These are phyloP conservation scores for Mormyrus lacerda DNA, from an alignment of 2,113 vertebrate genomes.

Conservation along the genomic window DNA sequence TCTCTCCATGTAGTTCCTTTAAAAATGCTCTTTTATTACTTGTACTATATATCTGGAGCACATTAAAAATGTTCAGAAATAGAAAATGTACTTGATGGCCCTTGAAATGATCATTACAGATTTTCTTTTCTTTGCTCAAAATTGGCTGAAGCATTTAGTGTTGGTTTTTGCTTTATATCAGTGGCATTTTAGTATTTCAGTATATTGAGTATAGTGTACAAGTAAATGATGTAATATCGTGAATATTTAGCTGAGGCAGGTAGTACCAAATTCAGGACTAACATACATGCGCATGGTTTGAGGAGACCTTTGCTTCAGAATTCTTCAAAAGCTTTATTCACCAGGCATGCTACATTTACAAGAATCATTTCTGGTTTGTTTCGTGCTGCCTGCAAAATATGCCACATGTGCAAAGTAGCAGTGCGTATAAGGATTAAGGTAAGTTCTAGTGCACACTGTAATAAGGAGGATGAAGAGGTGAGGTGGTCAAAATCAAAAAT, in stretches of 20 bases:
- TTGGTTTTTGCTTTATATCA: not conserved
- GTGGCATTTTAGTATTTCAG: not conserved
- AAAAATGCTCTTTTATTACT: not conserved
- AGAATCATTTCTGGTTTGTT: not conserved
- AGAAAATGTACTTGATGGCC: not conserved
- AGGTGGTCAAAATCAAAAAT: not conserved
- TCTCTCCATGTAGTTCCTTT: not conserved
- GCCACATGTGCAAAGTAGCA: not conserved
- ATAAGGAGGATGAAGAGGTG: not conserved
- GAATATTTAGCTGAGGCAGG: not conserved
- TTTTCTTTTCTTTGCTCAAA: not conserved
- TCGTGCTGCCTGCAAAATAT: not conserved
- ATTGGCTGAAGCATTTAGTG: not conserved
- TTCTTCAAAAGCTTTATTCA: not conserved
- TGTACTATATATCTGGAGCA: not conserved
- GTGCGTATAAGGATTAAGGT: not conserved
- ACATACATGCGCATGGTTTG: not conserved
- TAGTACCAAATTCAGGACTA: not conserved
- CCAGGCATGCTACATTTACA: not conserved
- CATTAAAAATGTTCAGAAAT: not conserved
- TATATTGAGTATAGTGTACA: not conserved
- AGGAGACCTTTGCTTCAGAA: not conserved
- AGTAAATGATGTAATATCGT: not conserved
- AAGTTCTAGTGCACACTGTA: not conserved
- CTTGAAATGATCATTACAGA: not conserved